Conservation (phyloP, 2,113 vertebrate genomes). For the mouse (Mus musculus) region DNA sequence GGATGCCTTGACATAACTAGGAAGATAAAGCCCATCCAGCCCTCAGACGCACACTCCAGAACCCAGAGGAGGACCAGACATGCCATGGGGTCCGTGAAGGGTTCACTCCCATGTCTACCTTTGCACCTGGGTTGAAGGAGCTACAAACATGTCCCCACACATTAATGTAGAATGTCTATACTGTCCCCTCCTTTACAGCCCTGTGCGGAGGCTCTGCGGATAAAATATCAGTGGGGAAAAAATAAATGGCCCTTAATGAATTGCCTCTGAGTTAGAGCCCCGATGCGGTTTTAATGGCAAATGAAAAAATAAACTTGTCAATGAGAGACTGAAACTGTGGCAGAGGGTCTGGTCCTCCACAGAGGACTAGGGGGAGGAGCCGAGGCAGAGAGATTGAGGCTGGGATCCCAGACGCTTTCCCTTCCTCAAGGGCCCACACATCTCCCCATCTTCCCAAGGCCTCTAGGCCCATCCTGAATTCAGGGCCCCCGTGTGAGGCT, state of each 20-base stretch:
- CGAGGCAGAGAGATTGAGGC: neutral
- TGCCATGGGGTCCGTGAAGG: neutral
- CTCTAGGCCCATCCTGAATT: neutral
- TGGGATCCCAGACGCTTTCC: neutral
- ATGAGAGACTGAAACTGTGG: neutral
- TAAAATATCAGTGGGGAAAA: neutral
- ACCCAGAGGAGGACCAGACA: neutral
- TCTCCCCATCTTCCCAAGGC: neutral
- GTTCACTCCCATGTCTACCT: rapidly evolving
- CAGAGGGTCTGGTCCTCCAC: rapidly evolving
- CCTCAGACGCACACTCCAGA: rapidly evolving
- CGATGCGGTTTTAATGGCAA: neutral
- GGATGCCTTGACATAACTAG: neutral
- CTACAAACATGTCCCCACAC: rapidly evolving
- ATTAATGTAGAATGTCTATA: rapidly evolving
- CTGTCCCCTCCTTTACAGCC: neutral
- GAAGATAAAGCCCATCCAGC: neutral
- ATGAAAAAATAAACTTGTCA: conserved; percentile 49
- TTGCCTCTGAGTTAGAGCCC: conserved; percentile 23
- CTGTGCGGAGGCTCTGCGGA: neutral
- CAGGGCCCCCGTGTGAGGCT: conserved; percentile 30
- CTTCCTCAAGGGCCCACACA: neutral
- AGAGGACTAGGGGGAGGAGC: neutral
- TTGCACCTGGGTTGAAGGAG: neutral
- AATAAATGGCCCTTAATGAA: conserved; percentile 63